These are phyloP conservation scores for Desoria tigrina DNA, from an alignment of 2,888 invertebrate genomes.

Conservation along the genomic window DNA sequence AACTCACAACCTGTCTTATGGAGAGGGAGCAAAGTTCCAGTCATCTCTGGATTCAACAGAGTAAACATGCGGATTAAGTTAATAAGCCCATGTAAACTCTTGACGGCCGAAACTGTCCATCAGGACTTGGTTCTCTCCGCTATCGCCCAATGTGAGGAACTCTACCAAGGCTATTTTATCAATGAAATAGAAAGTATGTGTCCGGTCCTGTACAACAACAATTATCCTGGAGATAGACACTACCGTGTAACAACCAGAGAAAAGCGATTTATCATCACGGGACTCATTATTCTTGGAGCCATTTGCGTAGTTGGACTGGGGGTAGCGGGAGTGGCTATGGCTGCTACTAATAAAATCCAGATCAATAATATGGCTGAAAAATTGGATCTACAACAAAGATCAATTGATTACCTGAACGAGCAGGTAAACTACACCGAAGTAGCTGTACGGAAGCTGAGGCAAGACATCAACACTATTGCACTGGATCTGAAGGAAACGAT, in stretches of 20 bases:
- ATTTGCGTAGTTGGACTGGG: neutral
- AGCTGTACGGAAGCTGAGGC: neutral
- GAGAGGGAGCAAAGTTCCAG: constrained; percentile 19
- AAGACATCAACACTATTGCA: constrained; percentile 3
- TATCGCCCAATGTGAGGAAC: neutral
- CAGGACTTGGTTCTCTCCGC: neutral
- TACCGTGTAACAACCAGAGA: neutral
- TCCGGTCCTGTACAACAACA: neutral
- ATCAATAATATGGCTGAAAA: neutral
- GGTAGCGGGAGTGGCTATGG: neutral
- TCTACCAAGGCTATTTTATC: constrained; percentile 4
- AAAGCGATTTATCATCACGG: neutral
- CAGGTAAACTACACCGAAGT: constrained; percentile 1
- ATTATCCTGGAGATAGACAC: no score
- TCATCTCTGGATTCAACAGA: neutral
- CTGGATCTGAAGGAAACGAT: constrained; percentile 29
- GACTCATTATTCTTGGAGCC: neutral
- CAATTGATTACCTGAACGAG: neutral
- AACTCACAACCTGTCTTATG: constrained; percentile 5
- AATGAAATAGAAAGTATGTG: constrained; percentile 4
- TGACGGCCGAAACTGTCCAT: neutral
- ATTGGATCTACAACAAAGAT: neutral
- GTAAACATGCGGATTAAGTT: neutral
- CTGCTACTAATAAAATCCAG: neutral
- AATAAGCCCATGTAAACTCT: neutral